Conservation (phyloP, 2,113 vertebrate genomes). For the Cyanoderma ruficeps region DNA sequence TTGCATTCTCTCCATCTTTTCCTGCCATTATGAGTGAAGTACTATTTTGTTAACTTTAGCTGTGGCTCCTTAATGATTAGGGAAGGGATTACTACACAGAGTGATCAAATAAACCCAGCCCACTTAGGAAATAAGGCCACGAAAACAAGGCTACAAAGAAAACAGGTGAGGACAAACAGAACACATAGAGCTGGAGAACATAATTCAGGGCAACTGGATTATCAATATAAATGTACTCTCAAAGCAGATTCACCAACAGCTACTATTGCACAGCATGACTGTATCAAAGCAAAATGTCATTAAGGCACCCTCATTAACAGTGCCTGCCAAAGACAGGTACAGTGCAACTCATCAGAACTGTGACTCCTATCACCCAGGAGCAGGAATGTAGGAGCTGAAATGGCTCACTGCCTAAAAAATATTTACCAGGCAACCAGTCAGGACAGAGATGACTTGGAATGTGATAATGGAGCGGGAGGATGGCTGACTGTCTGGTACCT, state of each 20-base stretch:
- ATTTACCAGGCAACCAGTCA: not conserved
- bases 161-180: not conserved
- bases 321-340: conserved; percentile 18
- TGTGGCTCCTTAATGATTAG: not conserved
- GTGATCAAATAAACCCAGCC: not conserved
- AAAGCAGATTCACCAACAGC: conserved; percentile 17
- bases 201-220: conserved; percentile 23
- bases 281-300: conserved; percentile 24
- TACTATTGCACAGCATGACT: not conserved
- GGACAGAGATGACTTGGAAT: not conserved
- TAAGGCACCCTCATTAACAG: conserved; percentile 8
- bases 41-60: not conserved
- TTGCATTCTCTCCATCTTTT: not conserved
- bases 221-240: conserved; percentile 34
- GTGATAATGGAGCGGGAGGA: not conserved
- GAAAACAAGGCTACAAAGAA: not conserved
- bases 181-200: not conserved
- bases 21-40: not conserved
- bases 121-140: not conserved
- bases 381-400: not conserved
- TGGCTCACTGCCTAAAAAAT: not conserved
- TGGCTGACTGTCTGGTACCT: not conserved
- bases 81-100: not conserved
- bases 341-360: not conserved
- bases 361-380: not conserved